Percentiles rank a stretch among this genome's conserved stretches.
phyloP scores from a whole-genome alignment of 2,888 invertebrate genomes.

The Cheilosia scutellata region DNA sequence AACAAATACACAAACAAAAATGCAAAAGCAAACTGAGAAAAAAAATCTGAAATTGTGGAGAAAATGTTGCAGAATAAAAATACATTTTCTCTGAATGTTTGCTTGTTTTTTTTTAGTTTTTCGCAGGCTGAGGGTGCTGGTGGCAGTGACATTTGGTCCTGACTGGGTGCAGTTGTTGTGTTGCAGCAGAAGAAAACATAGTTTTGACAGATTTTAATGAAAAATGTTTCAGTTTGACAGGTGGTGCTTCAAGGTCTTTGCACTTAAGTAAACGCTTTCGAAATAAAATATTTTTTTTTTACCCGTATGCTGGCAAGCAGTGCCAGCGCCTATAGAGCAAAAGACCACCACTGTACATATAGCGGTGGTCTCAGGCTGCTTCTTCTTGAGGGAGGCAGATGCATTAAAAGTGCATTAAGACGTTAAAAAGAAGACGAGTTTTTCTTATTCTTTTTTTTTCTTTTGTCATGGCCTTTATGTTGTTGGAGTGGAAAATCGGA shows the following conservation, averaged over 20 bases:
- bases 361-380: neutral
- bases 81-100: constrained; percentile 57
- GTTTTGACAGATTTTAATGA: constrained; percentile 71
- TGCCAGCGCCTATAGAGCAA: constrained; percentile 4
- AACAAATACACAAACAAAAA: constrained; percentile 22
- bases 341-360: neutral
- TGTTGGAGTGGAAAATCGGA: constrained; percentile 69
- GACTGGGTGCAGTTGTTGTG: constrained; percentile 34
- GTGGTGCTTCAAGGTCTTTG: constrained; percentile 65
- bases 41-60: neutral
- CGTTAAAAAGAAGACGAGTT: constrained; percentile 43
- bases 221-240: constrained; percentile 70
- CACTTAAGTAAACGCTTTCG: constrained; percentile 50
- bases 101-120: constrained; percentile 44
- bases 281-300: constrained; percentile 32
- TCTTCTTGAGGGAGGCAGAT: constrained; percentile 39
- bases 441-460: constrained; percentile 4
- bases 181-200: constrained; percentile 10
- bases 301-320: neutral
- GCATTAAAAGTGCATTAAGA: constrained; percentile 75
- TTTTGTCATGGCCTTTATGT: constrained; percentile 60
- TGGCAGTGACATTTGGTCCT: constrained; percentile 53
- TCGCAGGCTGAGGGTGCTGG: constrained; percentile 1
- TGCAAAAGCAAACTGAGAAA: constrained; percentile 6
- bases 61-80: constrained; percentile 64